Conservation (phyloP, 2,797 vertebrate species). For the Uromys caudimaculatus region DNA sequence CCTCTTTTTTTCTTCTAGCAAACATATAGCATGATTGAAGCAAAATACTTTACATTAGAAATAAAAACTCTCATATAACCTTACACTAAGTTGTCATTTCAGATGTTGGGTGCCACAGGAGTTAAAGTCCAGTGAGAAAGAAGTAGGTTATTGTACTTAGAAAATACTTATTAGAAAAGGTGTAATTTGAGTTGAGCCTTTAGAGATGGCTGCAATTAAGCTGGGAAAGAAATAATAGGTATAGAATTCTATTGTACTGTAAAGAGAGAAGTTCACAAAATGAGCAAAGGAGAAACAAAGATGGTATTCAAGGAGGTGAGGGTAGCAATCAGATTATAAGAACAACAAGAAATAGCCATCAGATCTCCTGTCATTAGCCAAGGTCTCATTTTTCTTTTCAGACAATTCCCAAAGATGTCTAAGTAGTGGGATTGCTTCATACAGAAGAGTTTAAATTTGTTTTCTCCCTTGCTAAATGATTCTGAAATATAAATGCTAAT, state of each 20-base stretch:
- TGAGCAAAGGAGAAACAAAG: constrained; percentile 29
- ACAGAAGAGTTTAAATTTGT: constrained; percentile 72
- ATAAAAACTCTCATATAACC: not conserved
- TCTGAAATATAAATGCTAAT: constrained; percentile 92
- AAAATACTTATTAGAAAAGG: constrained; percentile 9
- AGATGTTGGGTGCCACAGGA: not conserved
- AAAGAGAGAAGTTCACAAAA: not conserved
- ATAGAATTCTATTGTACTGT: not conserved
- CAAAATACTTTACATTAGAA: not conserved
- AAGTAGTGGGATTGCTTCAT: constrained; percentile 69
- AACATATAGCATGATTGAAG: not conserved
- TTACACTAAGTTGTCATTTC: not conserved
- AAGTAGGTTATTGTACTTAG: not conserved
- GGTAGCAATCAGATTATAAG: constrained; percentile 8
- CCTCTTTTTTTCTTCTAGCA: not conserved
- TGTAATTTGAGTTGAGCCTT: constrained; percentile 5
- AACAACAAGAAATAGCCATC: not conserved
- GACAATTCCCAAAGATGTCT: constrained; percentile 77
- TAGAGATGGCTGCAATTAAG: not conserved
- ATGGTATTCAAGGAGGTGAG: not conserved
- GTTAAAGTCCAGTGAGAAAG: not conserved
- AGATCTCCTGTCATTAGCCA: not conserved
- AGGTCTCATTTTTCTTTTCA: constrained; percentile 41
- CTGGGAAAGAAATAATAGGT: not conserved
- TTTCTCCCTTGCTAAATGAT: constrained; percentile 83